Base-by-base conservation (phyloP, 1,140 invertebrate genomes). In the Hycleus phaleratus region DNA sequence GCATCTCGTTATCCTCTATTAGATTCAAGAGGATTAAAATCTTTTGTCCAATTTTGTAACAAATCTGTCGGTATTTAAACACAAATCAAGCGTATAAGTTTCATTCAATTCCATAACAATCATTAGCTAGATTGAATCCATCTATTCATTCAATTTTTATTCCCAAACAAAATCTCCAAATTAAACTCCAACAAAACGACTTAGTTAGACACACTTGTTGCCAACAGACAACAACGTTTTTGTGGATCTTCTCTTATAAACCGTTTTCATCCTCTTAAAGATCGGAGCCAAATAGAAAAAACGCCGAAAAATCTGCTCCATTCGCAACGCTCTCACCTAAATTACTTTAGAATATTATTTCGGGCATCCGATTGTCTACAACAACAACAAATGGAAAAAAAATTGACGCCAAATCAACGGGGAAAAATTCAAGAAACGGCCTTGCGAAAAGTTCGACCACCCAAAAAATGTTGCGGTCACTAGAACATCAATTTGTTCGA, bases 391-490 rank as follows among this genome's bases (percentile, higher is more conserved):
- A 32, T 32, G 4, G 7, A 32, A 32, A 32, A 55, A 60, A 60
- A 55, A 55, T 45, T 38, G 46, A 43, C 18, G 18, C 18, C 18
- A 32, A 32, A 32, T 5, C 4, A 32, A 32, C 32, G 4, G 7
- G 7, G 7, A 32, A 5, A 32, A 32, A 32, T 5, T 32, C 32
- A 5, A 4, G 32, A 32, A 32, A 59, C 60, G 60, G 42, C 60
- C 60, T 62, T 62, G 60, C 46, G 44, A 43, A 48, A 44, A 12
- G 32, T 32, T 32, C 18, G 60, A 47, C 60, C 60, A 62, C 60
- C 60, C 60, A 62, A 62, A 52, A 40, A 32, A 32, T 32, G 32
- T 48, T 59, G 60, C 56, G 60, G 60, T 62, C 57, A 32, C 4
- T 32, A 7, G 32, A 32, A 32, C 32, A 58, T 39, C 32, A 32